phyloP scores from a whole-genome alignment of 2,113 vertebrate species.

The Reinhardtius hippoglossoides region DNA sequence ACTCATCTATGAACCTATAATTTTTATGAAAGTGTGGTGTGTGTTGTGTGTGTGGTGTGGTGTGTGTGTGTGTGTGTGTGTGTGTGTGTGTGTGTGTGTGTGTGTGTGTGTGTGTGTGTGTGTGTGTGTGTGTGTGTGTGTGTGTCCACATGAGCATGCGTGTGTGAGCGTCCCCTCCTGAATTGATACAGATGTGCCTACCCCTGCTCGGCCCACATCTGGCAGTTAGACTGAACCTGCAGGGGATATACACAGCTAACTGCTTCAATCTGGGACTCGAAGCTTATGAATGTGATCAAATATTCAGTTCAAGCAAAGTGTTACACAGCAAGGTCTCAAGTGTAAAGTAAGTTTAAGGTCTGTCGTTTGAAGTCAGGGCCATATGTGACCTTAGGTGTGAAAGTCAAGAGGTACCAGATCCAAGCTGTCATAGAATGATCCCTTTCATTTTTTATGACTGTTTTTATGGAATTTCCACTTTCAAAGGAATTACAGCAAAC shows the following conservation, averaged over 20 bases:
- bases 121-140: constrained; percentile 7
- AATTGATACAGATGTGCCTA: constrained; percentile 65
- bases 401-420: constrained; percentile 67
- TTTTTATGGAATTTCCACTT: constrained; percentile 53
- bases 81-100: constrained; percentile 17
- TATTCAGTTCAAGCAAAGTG: constrained; percentile 65
- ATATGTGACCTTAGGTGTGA: constrained; percentile 68
- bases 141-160: not conserved
- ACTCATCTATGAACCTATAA: no score
- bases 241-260: constrained; percentile 61
- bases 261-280: constrained; percentile 62
- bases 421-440: constrained; percentile 38
- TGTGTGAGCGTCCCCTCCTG: constrained; percentile 6
- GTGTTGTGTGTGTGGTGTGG: no score
- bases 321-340: constrained; percentile 55
- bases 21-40: no score
- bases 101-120: no score
- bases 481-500: constrained; percentile 19
- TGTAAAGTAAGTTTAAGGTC: constrained; percentile 70
- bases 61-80: constrained; percentile 36
- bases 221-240: constrained; percentile 59
- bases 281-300: constrained; percentile 67
- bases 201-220: constrained; percentile 51
- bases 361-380: constrained; percentile 55
- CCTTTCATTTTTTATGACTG: constrained; percentile 44